phyloP scores from a whole-genome alignment of 2,797 vertebrate species.

The Percopsis omiscomaycus region DNA sequence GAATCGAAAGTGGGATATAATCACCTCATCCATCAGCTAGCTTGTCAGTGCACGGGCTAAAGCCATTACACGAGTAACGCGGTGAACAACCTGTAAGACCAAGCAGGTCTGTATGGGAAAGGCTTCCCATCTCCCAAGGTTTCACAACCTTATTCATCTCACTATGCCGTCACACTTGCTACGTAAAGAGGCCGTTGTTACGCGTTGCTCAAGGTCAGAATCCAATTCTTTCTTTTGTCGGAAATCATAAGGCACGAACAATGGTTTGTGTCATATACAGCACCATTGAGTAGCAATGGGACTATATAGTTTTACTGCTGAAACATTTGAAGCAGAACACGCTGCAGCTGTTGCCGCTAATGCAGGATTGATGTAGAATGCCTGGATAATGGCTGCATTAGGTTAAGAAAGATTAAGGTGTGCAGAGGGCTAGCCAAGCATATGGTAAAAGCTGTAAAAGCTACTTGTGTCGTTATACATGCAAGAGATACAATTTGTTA shows the following conservation, averaged over 20 bases:
- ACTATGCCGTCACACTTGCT: not conserved
- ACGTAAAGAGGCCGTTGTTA: not conserved
- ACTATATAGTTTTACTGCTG: not conserved
- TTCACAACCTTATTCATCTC: not conserved
- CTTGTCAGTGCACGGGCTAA: slow-evolving; percentile 54
- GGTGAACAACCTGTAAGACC: slow-evolving; percentile 29
- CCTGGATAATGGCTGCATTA: not conserved
- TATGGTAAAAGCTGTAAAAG: slow-evolving; percentile 42
- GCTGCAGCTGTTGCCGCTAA: not conserved
- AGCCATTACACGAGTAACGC: slow-evolving; percentile 48
- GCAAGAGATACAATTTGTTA: slow-evolving; percentile 36
- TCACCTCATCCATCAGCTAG: slow-evolving; percentile 67
- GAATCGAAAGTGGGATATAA: slow-evolving; percentile 56
- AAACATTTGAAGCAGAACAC: not conserved
- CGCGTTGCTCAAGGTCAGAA: not conserved
- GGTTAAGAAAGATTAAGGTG: slow-evolving; percentile 15
- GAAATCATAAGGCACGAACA: not conserved
- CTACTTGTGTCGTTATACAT: slow-evolving; percentile 28
- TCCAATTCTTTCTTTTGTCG: not conserved
- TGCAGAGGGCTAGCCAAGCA: slow-evolving; percentile 10
- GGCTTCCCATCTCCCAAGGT: slow-evolving; percentile 21
- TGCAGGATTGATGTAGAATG: not conserved
- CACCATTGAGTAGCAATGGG: not conserved
- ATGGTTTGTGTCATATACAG: not conserved
- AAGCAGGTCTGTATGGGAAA: slow-evolving; percentile 22